Conservation (phyloP, 2,888 invertebrate genomes). For the Mythimna vitellina region DNA sequence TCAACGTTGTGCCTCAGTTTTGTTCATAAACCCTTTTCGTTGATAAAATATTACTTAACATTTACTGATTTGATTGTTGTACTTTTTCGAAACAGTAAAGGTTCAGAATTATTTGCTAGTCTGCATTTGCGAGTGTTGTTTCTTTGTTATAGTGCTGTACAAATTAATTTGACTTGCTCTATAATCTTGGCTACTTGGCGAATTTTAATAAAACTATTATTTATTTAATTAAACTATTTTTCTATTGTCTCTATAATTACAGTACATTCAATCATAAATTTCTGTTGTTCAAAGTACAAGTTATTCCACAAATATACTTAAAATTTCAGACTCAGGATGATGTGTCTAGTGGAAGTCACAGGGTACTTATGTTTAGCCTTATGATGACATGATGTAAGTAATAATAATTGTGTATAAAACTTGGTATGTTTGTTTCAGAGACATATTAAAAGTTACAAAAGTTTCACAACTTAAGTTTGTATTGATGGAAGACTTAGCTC, state of each 20-base stretch:
- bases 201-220: conserved; percentile 6
- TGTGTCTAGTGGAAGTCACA: background rate
- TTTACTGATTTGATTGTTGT: background rate
- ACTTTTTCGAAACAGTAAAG: background rate
- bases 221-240: too few species aligned
- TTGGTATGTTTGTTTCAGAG: conserved; percentile 89
- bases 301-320: too few species aligned
- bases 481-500: conserved; percentile 96
- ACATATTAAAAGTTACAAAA: conserved; percentile 96
- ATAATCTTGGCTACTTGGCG: background rate
- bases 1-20: conserved; percentile 8
- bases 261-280: background rate
- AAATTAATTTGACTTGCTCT: background rate
- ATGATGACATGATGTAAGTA: background rate
- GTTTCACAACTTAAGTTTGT: conserved; percentile 98
- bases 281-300: background rate
- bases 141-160: background rate
- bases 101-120: background rate
- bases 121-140: conserved; percentile 27
- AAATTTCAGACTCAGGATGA: background rate
- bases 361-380: background rate
- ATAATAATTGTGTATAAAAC: background rate
- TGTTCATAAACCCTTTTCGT: conserved; percentile 6
- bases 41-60: background rate
- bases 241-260: too few species aligned